phyloP scores from a whole-genome alignment of 1,140 invertebrate species.

The Drosophila athabasca region DNA sequence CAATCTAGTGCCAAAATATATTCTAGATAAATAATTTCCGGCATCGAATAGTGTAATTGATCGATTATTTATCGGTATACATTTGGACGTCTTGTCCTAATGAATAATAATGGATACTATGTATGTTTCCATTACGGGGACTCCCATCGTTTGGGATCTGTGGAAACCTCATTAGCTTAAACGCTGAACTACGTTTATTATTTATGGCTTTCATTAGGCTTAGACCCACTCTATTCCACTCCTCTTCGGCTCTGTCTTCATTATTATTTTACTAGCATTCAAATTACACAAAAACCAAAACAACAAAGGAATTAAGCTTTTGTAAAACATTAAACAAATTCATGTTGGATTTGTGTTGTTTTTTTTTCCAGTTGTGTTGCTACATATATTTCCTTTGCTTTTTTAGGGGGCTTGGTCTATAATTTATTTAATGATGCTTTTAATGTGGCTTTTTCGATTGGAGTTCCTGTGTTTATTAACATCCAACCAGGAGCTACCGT shows the following conservation, averaged over 20 bases:
- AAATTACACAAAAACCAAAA: constrained; percentile 43
- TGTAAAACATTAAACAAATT: constrained; percentile 51
- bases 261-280: constrained; percentile 26
- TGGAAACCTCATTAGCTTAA: constrained; percentile 32
- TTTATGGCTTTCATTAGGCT: constrained; percentile 44
- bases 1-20: no score
- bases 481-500: constrained; percentile 9
- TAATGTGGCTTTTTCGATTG: constrained; percentile 48
- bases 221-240: neutral
- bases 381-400: constrained; percentile 22
- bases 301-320: constrained; percentile 44
- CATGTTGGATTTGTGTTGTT: constrained; percentile 45
- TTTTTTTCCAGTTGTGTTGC: constrained; percentile 26
- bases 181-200: constrained; percentile 44
- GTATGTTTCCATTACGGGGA: no score
- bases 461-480: constrained; percentile 38
- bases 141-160: constrained; percentile 23
- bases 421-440: constrained; percentile 75
- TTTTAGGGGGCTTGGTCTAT: constrained; percentile 34
- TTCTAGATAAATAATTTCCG: no score
- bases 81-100: no score
- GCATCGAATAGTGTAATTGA: no score
- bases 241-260: constrained; percentile 5
- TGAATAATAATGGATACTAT: no score
- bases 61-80: no score